phyloP scores from a whole-genome alignment of 92 coral and sea anemone species.

The Pocillopora grandis region DNA sequence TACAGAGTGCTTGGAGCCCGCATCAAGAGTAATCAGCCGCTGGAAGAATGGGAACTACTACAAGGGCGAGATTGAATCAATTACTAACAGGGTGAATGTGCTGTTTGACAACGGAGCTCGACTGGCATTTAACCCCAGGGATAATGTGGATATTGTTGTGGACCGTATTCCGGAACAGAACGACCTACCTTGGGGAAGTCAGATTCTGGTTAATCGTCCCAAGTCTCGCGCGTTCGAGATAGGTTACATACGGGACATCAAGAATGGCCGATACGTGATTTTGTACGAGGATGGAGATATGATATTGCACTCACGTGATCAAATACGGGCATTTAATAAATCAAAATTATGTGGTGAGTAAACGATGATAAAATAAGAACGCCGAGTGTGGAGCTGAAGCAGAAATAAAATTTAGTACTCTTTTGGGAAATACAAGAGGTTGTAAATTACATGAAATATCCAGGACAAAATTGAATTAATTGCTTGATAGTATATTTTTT shows the following conservation, averaged over 20 bases:
- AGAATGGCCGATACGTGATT: slow-evolving; percentile 62
- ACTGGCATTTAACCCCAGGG: slow-evolving; percentile 57
- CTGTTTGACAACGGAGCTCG: slow-evolving; percentile 75
- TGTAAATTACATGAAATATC: no score
- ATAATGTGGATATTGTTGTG: slow-evolving; percentile 57
- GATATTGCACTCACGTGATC: slow-evolving; percentile 71
- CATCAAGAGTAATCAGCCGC: slow-evolving; percentile 70
- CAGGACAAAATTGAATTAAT: no score
- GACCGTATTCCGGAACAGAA: slow-evolving; percentile 70
- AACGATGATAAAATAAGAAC: no score
- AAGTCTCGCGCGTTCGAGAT: slow-evolving; percentile 83
- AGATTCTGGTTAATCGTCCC: slow-evolving; percentile 77
- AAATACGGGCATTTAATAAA: slow-evolving; percentile 74
- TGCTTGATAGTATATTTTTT: no score
- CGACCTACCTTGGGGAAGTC: slow-evolving; percentile 71
- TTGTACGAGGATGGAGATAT: slow-evolving; percentile 78
- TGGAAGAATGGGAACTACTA: slow-evolving; percentile 93
- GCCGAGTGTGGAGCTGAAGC: neutral
- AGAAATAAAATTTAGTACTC: no score
- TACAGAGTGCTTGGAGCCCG: slow-evolving; percentile 80
- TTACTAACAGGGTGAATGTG: slow-evolving; percentile 76
- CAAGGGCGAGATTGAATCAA: slow-evolving; percentile 82
- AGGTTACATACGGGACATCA: slow-evolving; percentile 80
- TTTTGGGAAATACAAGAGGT: no score
- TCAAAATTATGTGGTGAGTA: slow-evolving; percentile 74